Conservation (phyloP, 2,113 vertebrate species). For the Psettodes erumei region DNA sequence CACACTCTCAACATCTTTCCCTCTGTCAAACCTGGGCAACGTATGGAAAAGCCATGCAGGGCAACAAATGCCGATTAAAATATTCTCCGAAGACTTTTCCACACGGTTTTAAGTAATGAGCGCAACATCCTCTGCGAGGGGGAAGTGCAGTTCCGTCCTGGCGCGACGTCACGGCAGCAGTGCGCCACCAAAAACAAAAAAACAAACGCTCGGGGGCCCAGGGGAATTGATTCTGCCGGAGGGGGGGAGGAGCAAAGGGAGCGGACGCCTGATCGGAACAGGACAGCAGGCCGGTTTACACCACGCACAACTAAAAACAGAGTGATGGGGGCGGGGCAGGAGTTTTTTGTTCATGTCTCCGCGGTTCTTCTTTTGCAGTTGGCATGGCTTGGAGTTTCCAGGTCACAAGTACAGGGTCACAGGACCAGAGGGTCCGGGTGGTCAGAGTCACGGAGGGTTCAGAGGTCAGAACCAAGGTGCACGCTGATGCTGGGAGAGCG, state of each 20-base stretch:
- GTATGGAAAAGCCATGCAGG: constrained; percentile 72
- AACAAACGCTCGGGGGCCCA: neutral
- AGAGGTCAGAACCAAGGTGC: constrained; percentile 90
- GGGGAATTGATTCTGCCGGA: constrained; percentile 2
- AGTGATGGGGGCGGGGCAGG: constrained; percentile 18
- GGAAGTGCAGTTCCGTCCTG: constrained; percentile 40
- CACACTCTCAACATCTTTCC: constrained; percentile 42
- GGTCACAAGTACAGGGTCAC: constrained; percentile 75
- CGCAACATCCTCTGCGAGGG: neutral
- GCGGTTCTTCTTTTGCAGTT: constrained; percentile 43
- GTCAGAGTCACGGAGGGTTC: constrained; percentile 56
- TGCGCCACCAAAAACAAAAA: constrained; percentile 14
- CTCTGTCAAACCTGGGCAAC: constrained; percentile 34
- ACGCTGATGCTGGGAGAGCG: constrained; percentile 93
- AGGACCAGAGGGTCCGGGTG: constrained; percentile 44
- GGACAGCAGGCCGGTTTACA: constrained; percentile 27
- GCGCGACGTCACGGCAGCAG: constrained; percentile 32
- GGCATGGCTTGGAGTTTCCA: constrained; percentile 80
- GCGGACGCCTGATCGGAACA: constrained; percentile 22
- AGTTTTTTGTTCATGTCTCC: constrained; percentile 36
- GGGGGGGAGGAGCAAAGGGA: neutral
- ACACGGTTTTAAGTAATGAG: constrained; percentile 46
- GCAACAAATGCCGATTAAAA: constrained; percentile 63
- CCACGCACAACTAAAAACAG: constrained; percentile 35
- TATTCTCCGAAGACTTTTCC: constrained; percentile 53